Evolutionary conservation across 2,113 vertebrate species (phyloP), one percentile per base, ranked within the genome.

Genomic region (Entosphenus tridentatus): DNA sequence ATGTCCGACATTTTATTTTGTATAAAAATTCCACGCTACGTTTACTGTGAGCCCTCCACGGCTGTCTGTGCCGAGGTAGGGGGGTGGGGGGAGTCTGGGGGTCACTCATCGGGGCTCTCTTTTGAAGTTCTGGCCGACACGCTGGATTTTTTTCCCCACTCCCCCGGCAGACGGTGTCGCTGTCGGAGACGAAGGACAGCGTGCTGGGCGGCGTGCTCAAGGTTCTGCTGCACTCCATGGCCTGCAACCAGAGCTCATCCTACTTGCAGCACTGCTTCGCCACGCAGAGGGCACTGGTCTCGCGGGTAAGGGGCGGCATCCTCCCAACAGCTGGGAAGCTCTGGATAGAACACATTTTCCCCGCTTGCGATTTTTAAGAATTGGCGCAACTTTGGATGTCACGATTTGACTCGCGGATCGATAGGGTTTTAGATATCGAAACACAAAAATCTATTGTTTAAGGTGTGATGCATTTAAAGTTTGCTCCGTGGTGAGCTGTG

Each of bases 251-350:
- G 80, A 89, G 87, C 3, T 84, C 87, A 73, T 76, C 83, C 75
- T 92, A 88, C 73, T 74, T 92, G 75, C 84, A 92, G 75, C 87
- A 89, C n/a, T 85, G 86, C 77, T 85, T 89, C 74, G 87, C 83
- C 71, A 87, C 87, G 73, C 87, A 92, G 73, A 80, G 87, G 73
- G 82, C 87, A 8, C 77, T 92, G 6, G 88, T 92, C 67, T 86
- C 81, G 73, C 90, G 90, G 83, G 88, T 86, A 62, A 77, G 79
- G 39, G 39, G 39, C 39, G 39, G 39, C 39, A 39, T 39, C 39
- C 39, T 39, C 39, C 5, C 39, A 39, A 39, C 39, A 39, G 39
- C 1, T 39, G 39, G 39, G 39, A 39, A 39, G 39, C 39, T 39
- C 39, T 39, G 1, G 39, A 39, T 39, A 39, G 39, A 39, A 39